These are phyloP conservation scores for Oryzias sinensis DNA, from an alignment of 2,797 vertebrate species.

Conservation along the genomic window DNA sequence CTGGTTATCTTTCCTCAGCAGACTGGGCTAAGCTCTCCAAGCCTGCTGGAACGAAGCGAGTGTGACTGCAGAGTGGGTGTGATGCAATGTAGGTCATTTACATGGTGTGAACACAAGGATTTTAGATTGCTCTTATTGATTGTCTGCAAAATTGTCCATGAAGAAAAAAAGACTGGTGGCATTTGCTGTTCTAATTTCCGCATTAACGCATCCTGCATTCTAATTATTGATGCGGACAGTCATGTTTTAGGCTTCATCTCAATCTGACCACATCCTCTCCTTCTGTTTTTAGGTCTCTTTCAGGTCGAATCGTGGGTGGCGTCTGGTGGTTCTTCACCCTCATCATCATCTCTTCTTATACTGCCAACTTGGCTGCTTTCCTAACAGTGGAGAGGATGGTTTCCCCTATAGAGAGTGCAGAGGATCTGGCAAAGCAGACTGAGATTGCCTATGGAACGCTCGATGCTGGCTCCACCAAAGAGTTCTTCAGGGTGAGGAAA, in stretches of 20 bases:
- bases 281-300: slow-evolving; percentile 85
- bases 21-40: slow-evolving; percentile 66
- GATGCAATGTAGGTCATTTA: slow-evolving; percentile 67
- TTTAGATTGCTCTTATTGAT: slow-evolving; percentile 53
- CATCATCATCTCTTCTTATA: slow-evolving; percentile 99
- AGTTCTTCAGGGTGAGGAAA: slow-evolving; percentile 94
- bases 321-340: slow-evolving; percentile 99
- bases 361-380: slow-evolving; percentile 97
- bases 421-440: slow-evolving; percentile 97
- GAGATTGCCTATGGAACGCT: slow-evolving; percentile 97
- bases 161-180: slow-evolving; percentile 6
- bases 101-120: slow-evolving; percentile 41
- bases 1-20: slow-evolving; percentile 75
- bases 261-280: slow-evolving; percentile 1
- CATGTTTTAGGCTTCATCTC: neutral
- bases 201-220: slow-evolving; percentile 7
- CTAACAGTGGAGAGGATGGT: slow-evolving; percentile 99
- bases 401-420: slow-evolving; percentile 97
- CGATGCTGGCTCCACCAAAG: slow-evolving; percentile 96
- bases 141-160: slow-evolving; percentile 22
- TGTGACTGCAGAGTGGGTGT: slow-evolving; percentile 46
- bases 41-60: slow-evolving; percentile 50
- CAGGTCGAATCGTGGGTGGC: slow-evolving; percentile 95
- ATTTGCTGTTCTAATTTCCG: slow-evolving; percentile 5
- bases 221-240: neutral